Percentiles rank a stretch among this genome's conserved stretches.
phyloP scores from a whole-genome alignment of 2,888 invertebrate species.

The Harpalus rubripes region DNA sequence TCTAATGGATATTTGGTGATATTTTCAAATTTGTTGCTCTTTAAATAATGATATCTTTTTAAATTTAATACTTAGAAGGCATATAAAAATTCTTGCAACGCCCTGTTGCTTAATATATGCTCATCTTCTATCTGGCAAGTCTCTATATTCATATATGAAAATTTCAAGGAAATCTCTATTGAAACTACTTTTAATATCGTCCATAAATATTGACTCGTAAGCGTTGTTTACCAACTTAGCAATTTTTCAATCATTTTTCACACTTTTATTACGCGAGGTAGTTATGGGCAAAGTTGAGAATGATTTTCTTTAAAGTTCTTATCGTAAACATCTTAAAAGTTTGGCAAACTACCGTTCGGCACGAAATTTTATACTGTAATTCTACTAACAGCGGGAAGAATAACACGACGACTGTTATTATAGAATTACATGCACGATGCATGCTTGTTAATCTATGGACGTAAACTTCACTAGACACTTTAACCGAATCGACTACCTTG shows the following conservation, averaged over 20 bases:
- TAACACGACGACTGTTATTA: slow-evolving; percentile 29
- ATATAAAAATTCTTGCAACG: no score
- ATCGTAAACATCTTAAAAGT: slow-evolving; percentile 38
- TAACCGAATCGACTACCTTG: no score
- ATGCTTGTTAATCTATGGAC: slow-evolving; percentile 5
- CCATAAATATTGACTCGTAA: neutral
- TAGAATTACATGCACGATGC: slow-evolving; percentile 24
- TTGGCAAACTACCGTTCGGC: slow-evolving; percentile 16
- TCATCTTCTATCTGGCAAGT: no score
- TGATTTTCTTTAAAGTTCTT: slow-evolving; percentile 34
- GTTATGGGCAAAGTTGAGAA: slow-evolving; percentile 26
- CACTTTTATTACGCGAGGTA: slow-evolving; percentile 21
- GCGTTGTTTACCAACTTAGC: slow-evolving; percentile 3
- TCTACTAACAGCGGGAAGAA: slow-evolving; percentile 8
- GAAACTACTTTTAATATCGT: neutral
- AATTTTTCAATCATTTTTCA: slow-evolving; percentile 33
- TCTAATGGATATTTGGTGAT: no score
- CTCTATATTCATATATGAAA: no score
- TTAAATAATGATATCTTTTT: no score
- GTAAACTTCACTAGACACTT: no score
- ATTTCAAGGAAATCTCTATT: no score
- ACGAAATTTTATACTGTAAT: slow-evolving; percentile 35
- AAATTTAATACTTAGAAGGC: no score
- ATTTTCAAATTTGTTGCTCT: no score
- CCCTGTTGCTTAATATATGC: no score